Percentiles rank a stretch among this genome's conserved stretches.
Evolutionary conservation across 2,888 invertebrate genomes (phyloP).

Genomic region (Syrphus vitripennis): DNA sequence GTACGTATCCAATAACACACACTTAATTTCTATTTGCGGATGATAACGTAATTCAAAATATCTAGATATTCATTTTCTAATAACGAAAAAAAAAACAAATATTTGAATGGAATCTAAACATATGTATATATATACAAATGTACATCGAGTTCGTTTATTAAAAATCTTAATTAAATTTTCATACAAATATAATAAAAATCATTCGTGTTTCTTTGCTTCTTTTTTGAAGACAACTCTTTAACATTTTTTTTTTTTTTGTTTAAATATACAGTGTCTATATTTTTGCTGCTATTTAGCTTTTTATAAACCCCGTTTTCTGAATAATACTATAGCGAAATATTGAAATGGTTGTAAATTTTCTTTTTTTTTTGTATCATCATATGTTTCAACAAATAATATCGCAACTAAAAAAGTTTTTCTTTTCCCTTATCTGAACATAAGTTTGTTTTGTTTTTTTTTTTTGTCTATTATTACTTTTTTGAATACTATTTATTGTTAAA

Average conservation of each 20-base stretch:
- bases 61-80: too few relatives aligned
- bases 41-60: too few relatives aligned
- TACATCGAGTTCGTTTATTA: conserved; percentile 19
- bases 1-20: too few relatives aligned
- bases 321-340: conserved; percentile 1
- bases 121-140: conserved; percentile 36
- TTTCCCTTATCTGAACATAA: neutral
- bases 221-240: neutral
- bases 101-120: neutral
- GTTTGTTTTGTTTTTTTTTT: too few relatives aligned
- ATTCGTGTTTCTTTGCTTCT: neutral
- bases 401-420: neutral
- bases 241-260: neutral
- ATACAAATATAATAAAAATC: conserved; percentile 35
- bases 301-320: conserved; percentile 24
- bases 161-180: conserved; percentile 17
- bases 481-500: conserved; percentile 12
- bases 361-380: neutral
- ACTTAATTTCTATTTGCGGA: too few relatives aligned
- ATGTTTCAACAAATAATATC: neutral
- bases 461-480: conserved; percentile 1
- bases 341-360: neutral
- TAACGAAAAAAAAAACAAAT: neutral
- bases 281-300: conserved; percentile 10
- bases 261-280: neutral